Base-by-base conservation (phyloP, 2,888 invertebrate genomes). In the Trissonchulus latispiculum region DNA sequence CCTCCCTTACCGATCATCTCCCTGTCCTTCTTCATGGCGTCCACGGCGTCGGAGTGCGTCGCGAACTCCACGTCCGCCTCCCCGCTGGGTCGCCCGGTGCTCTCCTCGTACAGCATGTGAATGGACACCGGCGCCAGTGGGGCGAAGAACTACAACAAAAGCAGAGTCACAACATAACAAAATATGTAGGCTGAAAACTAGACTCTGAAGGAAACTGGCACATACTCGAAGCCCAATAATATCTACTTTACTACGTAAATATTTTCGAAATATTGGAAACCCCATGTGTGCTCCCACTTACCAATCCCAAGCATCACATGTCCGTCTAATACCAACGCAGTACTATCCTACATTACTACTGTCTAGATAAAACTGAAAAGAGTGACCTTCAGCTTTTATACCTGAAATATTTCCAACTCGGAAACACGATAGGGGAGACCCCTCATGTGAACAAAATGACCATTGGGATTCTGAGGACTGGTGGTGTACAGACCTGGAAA, bases 21-120 rank as follows among this genome's bases (percentile, higher is more conserved):
- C 77, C 83, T 84, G 78, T 86, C 88, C 84, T 88, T 88, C 37
- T 86, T 86, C 89, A 89, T 89, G 2, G 88, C 91, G 85, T 90
- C 87, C 80, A 90, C 89, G 18, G 95, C 93, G 81, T 96, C 95
- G 74, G 93, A 92, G 80, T 94, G 92, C 70, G 90, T 89, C 59
- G 89, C 90, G 82, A 96, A 97, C 82, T 92, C 93, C 0, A 95
- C 94, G 83, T 95, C 94, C 0, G 95, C 95, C 84, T 95, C 94
- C 1, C 96, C 96, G 3, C 94, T 93, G 3, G 95, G 93, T 75
- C 95, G 87, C 23, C 48, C 48, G 48, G 48, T 71, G 71, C 89
- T 90, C 83, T 90, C 90, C 84, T 95, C 94, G 83, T 89, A 90
- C 77, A 92, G 87, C 70, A 93, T 89, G 81, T 91, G 89, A 77